These are phyloP conservation scores for Mycalesis mineus DNA, from an alignment of 2,888 invertebrate genomes.

Conservation along the genomic window DNA sequence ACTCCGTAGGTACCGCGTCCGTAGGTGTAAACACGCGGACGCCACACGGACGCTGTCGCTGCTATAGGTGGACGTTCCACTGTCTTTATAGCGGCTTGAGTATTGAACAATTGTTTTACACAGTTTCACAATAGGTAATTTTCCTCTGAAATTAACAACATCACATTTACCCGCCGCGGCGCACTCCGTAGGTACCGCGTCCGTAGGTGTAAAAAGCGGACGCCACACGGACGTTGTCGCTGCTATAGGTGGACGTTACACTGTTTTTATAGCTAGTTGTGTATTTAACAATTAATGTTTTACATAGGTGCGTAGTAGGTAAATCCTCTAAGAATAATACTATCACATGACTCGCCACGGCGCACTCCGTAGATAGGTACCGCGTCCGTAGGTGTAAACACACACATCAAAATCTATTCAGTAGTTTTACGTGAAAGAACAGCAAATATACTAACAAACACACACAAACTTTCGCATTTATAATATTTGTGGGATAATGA, in stretches of 20 bases:
- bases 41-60: constrained; percentile 11
- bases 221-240: constrained; percentile 12
- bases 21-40: constrained; percentile 27
- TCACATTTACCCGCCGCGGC: constrained; percentile 20
- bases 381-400: no score
- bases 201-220: constrained; percentile 28
- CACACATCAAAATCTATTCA: no score
- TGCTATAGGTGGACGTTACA: background rate
- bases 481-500: no score
- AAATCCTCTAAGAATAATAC: constrained; percentile 23
- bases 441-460: no score
- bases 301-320: no score
- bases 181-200: constrained; percentile 16
- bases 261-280: background rate
- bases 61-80: background rate
- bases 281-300: no score
- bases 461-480: no score
- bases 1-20: constrained; percentile 17
- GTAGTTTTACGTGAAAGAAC: no score
- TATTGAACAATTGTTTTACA: no score
- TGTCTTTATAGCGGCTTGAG: background rate
- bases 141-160: constrained; percentile 26
- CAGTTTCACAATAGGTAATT: no score
- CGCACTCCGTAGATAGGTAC: constrained; percentile 16
- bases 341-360: constrained; percentile 19